phyloP scores from a whole-genome alignment of 1,140 invertebrate genomes.

The Pteromalus puparum region DNA sequence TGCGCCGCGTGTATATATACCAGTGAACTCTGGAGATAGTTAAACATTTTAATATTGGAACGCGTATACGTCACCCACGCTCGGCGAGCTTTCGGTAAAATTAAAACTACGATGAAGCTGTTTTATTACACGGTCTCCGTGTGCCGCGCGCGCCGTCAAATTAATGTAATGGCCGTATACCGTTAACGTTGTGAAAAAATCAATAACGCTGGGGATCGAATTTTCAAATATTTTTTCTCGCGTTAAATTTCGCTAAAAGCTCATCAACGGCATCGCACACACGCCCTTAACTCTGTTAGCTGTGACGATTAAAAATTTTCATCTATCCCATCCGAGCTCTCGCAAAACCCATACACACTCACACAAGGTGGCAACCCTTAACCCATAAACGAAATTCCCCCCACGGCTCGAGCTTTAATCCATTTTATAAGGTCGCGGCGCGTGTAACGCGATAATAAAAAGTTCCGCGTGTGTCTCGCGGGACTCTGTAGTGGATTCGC shows the following conservation, averaged over 20 bases:
- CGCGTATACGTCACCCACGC: no score
- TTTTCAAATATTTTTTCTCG: neutral
- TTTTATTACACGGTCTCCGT: no score
- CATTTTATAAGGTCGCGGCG: conserved; percentile 19
- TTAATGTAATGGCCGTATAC: neutral
- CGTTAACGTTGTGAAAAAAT: neutral
- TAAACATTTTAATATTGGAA: no score
- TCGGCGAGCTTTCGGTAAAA: no score
- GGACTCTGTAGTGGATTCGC: conserved; percentile 46
- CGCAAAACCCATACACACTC: neutral
- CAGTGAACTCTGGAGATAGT: neutral
- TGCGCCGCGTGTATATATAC: neutral
- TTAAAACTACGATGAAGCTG: no score
- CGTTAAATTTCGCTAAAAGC: neutral
- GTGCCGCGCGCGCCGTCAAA: no score
- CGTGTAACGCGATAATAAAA: conserved; percentile 37
- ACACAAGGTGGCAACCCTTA: neutral
- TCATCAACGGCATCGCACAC: no score
- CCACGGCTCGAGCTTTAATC: conserved; percentile 20
- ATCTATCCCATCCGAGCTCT: neutral
- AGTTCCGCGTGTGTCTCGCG: conserved; percentile 9
- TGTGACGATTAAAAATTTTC: neutral
- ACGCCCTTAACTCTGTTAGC: neutral
- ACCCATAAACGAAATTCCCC: conserved; percentile 16
- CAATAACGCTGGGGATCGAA: neutral